Conservation (phyloP, 2,113 vertebrate genomes). For the Nanorana parkeri region DNA sequence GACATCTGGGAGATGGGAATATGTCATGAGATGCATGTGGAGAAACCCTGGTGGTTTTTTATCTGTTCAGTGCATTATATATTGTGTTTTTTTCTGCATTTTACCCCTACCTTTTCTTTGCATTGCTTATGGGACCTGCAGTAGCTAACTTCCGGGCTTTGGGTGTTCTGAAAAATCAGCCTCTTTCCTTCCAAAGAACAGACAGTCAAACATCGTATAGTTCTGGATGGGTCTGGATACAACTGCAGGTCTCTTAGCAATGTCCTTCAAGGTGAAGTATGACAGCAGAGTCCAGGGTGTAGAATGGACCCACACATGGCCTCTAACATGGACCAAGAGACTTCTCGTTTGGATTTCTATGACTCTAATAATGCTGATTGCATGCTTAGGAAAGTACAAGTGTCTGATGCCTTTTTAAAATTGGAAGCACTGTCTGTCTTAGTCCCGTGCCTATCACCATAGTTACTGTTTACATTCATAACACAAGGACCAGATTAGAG, state of each 20-base stretch:
- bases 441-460: constrained; percentile 45
- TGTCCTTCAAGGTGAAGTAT: constrained; percentile 3
- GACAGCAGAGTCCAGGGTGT: background rate
- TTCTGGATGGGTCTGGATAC: background rate
- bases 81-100: constrained; percentile 32
- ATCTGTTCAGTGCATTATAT: constrained; percentile 34
- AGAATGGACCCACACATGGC: background rate
- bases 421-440: constrained; percentile 52
- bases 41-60: constrained; percentile 39
- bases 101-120: constrained; percentile 5
- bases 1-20: constrained; percentile 27
- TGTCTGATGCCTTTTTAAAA: constrained; percentile 53
- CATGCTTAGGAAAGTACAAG: constrained; percentile 52
- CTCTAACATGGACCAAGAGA: constrained; percentile 28
- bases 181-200: background rate
- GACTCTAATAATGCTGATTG: constrained; percentile 47
- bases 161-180: background rate
- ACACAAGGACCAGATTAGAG: constrained; percentile 38
- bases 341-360: constrained; percentile 38
- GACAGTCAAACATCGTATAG: background rate
- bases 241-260: constrained; percentile 39
- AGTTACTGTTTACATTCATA: constrained; percentile 51
- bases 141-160: background rate
- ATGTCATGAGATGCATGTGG: constrained; percentile 21
- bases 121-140: constrained; percentile 21